phyloP scores from a whole-genome alignment of 2,888 invertebrate species.

The Oeneis ivallda region DNA sequence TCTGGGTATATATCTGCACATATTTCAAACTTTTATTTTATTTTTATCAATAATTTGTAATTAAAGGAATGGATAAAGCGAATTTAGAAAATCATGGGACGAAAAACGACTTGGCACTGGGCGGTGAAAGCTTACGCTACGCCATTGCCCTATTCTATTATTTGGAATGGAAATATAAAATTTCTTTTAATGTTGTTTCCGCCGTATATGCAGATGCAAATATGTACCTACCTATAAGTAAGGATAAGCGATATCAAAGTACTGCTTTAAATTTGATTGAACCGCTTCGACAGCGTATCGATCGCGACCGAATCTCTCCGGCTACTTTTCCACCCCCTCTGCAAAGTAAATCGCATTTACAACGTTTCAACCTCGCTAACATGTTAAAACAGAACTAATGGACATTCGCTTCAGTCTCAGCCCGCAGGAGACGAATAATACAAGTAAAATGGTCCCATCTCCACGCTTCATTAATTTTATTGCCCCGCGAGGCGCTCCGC shows the following conservation, averaged over 20 bases:
- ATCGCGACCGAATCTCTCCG: constrained; percentile 68
- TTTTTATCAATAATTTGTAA: no score
- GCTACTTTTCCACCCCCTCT: constrained; percentile 78
- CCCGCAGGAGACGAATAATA: constrained; percentile 81
- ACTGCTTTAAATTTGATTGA: constrained; percentile 51
- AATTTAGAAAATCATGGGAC: no score
- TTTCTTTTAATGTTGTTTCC: background rate
- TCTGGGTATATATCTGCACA: no score
- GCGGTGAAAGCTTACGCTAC: no score
- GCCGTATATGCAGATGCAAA: background rate
- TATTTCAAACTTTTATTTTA: no score
- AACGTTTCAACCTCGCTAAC: constrained; percentile 82
- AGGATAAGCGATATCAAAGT: constrained; percentile 26
- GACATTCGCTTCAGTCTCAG: constrained; percentile 81
- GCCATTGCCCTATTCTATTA: no score
- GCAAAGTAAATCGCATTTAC: constrained; percentile 80
- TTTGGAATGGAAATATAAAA: no score
- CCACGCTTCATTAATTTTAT: constrained; percentile 82
- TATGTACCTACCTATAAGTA: background rate
- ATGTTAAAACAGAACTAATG: constrained; percentile 83
- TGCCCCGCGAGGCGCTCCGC: constrained; percentile 76
- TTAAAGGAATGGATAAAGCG: no score
- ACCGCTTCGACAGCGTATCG: constrained; percentile 70
- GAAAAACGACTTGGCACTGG: no score
- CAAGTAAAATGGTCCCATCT: constrained; percentile 82